Evolutionary conservation across 2,888 invertebrate species (phyloP).

Genomic region (Ochropleura leucogaster): DNA sequence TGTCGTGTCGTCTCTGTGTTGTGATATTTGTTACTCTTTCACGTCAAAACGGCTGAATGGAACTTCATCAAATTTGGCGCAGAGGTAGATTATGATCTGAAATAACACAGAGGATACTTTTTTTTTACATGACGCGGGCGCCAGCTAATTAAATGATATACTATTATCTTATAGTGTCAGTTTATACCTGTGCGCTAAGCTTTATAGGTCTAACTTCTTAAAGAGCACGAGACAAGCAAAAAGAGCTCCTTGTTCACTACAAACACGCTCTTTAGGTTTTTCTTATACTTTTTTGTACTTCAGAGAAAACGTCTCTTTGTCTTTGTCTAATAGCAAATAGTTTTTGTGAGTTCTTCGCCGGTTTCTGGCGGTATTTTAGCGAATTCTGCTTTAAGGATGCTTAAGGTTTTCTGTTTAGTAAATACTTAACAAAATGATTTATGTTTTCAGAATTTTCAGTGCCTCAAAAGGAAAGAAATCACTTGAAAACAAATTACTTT

Average conservation of each 20-base stretch:
- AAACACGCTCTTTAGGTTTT: conserved; percentile 52
- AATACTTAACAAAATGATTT: not conserved
- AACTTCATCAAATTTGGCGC: too few relatives aligned
- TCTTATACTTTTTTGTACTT: conserved; percentile 49
- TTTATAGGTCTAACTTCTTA: conserved; percentile 41
- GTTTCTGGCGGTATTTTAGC: conserved; percentile 28
- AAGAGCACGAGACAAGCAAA: conserved; percentile 54
- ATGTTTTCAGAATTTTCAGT: too few relatives aligned
- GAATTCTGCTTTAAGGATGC: conserved; percentile 14
- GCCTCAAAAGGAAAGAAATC: too few relatives aligned
- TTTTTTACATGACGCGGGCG: too few relatives aligned
- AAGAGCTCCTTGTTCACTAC: conserved; percentile 42
- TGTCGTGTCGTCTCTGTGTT: too few relatives aligned
- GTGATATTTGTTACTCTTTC: too few relatives aligned
- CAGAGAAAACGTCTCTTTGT: conserved; percentile 63
- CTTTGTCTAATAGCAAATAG: conserved; percentile 63
- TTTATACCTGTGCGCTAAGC: not conserved
- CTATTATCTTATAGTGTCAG: not conserved
- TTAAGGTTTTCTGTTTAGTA: not conserved
- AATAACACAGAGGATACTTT: too few relatives aligned
- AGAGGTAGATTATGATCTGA: too few relatives aligned
- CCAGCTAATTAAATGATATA: too few relatives aligned
- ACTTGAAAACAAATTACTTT: too few relatives aligned
- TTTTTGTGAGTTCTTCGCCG: conserved; percentile 47
- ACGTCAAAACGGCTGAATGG: too few relatives aligned